Base-by-base conservation (phyloP, 2,113 vertebrate genomes). In the Apodemus sylvaticus region DNA sequence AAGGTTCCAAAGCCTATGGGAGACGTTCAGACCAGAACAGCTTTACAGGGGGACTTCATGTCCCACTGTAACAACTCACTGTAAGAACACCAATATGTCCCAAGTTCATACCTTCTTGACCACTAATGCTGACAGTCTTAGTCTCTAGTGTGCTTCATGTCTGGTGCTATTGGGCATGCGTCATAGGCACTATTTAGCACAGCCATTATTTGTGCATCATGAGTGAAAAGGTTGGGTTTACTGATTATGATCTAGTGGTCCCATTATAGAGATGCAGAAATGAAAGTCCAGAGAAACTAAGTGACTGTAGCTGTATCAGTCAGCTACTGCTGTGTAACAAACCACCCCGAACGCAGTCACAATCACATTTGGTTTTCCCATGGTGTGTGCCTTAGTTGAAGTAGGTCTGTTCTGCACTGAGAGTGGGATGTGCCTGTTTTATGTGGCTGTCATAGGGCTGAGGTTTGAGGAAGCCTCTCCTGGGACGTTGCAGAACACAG, bases 321-420 rank as follows among this genome's bases (percentile, higher is more conserved):
- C 74, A 96, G 91, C 53, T 51, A 16, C 26, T 64, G 51, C 62
- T 39, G 45, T 89, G 8, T 91, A 90, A 94, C 55, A 96, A 94
- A 71, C 42, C 8, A 60, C 16, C 24, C 60, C 8, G 19, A 86
- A 76, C 39, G 85, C 8, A 39, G 1, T 29, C 64, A 48, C 66
- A 39, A 3, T 17, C 26, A 39, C 77, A 73, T 70, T 76, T 53
- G 16, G 77, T 88, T 55, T 90, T 79, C 58, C 73, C 39, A 62
- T 19, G 64, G 39, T 90, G 31, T 26, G 31, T 53, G 71, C 14
- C 36, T 92, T 87, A 22, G 9, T 24, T 66, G 90, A 51, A 45
- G 42, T 53, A 68, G 14, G 26, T 81, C 58, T 91, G 16, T 62
- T 86, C 22, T 62, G 76, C 55, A 22, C 16, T 73, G 51, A 82